These are phyloP conservation scores for Peromyscus polionotus DNA, from an alignment of 2,113 vertebrate genomes.

Conservation along the genomic window DNA sequence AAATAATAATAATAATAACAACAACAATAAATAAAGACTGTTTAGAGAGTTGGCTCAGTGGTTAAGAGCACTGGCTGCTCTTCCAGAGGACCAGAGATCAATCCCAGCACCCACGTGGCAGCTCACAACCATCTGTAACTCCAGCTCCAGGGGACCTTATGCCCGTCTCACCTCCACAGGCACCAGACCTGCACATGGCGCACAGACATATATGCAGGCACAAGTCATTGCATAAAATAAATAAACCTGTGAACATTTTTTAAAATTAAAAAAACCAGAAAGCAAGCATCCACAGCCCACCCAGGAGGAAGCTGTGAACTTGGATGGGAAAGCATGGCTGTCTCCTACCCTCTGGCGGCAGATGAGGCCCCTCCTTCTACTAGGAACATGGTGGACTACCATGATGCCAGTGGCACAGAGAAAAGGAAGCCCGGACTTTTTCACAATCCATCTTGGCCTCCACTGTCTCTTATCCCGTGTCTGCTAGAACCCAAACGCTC, in stretches of 20 bases:
- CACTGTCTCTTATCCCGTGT: not conserved
- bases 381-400: not conserved
- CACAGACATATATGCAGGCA: not conserved
- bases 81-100: not conserved
- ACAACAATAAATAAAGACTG: not conserved
- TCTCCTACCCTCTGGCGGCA: not conserved
- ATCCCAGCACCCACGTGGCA: not conserved
- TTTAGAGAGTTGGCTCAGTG: not conserved
- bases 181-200: not conserved
- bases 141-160: not conserved
- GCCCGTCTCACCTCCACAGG: not conserved
- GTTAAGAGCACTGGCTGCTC: not conserved
- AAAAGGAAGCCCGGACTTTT: not conserved
- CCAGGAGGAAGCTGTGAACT: not conserved
- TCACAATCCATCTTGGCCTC: not conserved
- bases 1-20: too few relatives aligned
- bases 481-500: too few relatives aligned
- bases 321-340: not conserved
- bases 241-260: not conserved
- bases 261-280: not conserved
- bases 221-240: not conserved
- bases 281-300: not conserved
- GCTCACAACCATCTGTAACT: not conserved
- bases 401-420: not conserved
- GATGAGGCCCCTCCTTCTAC: not conserved